A percentile compares a stretch with the other conserved stretches of the same genome.
Evolutionary conservation across 2,797 vertebrate genomes (phyloP).

Genomic region (Crenichthys baileyi): DNA sequence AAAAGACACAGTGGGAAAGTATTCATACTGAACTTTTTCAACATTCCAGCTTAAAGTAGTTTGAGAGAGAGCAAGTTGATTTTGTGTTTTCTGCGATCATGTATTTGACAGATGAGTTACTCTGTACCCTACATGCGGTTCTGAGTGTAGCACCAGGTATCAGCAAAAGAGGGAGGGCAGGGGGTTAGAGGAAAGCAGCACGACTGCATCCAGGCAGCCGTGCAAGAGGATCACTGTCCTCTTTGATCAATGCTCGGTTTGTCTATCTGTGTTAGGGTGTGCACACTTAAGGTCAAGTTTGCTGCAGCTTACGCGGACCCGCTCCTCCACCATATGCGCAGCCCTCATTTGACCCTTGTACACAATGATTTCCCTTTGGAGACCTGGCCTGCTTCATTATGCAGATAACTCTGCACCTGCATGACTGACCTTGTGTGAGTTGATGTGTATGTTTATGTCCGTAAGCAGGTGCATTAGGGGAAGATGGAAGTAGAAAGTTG

Average conservation of each 20-base stretch:
- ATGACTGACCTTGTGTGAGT: conserved; percentile 81
- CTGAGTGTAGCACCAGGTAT: conserved; percentile 65
- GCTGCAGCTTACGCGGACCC: conserved; percentile 89
- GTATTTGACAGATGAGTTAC: conserved; percentile 65
- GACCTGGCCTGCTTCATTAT: conserved; percentile 94
- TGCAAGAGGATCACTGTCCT: conserved; percentile 58
- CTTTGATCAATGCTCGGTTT: conserved; percentile 70
- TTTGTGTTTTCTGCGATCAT: conserved; percentile 46
- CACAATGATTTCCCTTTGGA: conserved; percentile 90
- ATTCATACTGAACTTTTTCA: conserved; percentile 38
- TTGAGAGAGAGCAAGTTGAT: conserved; percentile 41
- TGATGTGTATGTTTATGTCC: conserved; percentile 54
- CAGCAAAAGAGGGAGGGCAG: conserved; percentile 10
- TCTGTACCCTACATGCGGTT: conserved; percentile 57
- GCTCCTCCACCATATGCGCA: conserved; percentile 91
- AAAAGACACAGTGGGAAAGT: conserved; percentile 49
- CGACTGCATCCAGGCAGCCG: conserved; percentile 33
- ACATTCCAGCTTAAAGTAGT: conserved; percentile 21
- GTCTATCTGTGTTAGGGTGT: conserved; percentile 85
- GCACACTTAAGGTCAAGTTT: conserved; percentile 85
- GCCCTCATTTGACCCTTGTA: conserved; percentile 91
- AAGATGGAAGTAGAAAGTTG: conserved; percentile 32
- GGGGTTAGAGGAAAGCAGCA: conserved; percentile 17
- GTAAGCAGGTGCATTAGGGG: conserved; percentile 63
- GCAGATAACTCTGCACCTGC: conserved; percentile 94